Evolutionary conservation across 2,888 invertebrate species (phyloP), one percentile per base, ranked within the genome.

Genomic region (Euzetes globulus): DNA sequence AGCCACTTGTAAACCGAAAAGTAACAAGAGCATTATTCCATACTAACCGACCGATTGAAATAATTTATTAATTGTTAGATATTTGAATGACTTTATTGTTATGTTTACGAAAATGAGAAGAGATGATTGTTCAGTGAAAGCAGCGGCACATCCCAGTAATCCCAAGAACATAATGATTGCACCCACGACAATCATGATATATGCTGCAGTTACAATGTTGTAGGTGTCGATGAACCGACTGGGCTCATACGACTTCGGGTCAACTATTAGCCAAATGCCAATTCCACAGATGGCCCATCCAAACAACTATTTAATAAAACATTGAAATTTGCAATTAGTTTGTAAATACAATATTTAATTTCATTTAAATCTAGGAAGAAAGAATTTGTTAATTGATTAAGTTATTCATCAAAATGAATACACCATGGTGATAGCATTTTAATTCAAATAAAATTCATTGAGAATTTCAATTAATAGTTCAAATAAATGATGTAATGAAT

Each of bases 171-270:
- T 70, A 7, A 72, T 63, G 25, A 77, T 72, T 29, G 74, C 76
- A 29, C 74, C 68, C 15, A 70, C 70, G 17, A 77, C 71, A 29
- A 77, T 74, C 77, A 77, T 76, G 11, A 77, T 77, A 33, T 77
- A 77, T 9, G 68, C 76, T n/a, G 76, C 77, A 17, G 50, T 71
- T 1, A 75, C 76, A 17, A 76, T 71, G 63, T 76, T 76, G 33
- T 77, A 60, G 15, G 76, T 77, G 19, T 76, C 77, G 1, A 77
- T 72, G 58, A 63, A 76, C 15, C 72, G 19, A 55, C 68, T 71
- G 15, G 75, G 72, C 22, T 77, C 77, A 55, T 77, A 77, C 17
- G 77, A 73, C 45, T 77, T 77, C 15, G 77, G 77, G 60, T 77
- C 77, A n/a, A 73, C 72, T 50, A 77, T 60, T 11, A 76, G 60